Base-by-base conservation (phyloP, 2,888 invertebrate genomes). In the Machimus atricapillus region DNA sequence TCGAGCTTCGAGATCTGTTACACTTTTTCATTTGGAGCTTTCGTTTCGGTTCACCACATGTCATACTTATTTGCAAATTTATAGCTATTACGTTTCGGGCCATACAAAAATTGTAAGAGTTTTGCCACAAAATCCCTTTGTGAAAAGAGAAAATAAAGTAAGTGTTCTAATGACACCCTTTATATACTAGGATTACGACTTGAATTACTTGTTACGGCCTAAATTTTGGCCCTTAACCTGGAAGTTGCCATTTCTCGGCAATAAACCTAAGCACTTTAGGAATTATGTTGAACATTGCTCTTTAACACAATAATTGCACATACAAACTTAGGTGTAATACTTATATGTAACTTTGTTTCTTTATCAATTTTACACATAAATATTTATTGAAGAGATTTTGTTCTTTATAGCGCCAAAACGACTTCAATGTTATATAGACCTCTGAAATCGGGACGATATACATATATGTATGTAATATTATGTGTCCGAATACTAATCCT, bases 141-240 rank as follows among this genome's bases (percentile, higher is more conserved):
- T 66, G 37, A 37, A 37, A 34, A 31, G 66, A 19, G 43, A 86
- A 77, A 86, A 83, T 83, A 77, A 81, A 37, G 52, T 73, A 86
- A 87, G 87, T 86, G 81, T 46, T 78, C 87, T 88, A 88, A 88
- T 85, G 88, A 88, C 87, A 52, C 46, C 87, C 74, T 85, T 87
- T 87, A 87, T 88, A 76, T 87, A 87, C 88, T 74, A 19, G 85
- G 87, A 87, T 88, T 88, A 87, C 40, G 77, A 58, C 81, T 85
- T 88, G 87, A 88, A 66, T 88, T 88, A 88, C 85, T 87, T 83
- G 87, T 58, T 78, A 82, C 40, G 74, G 46, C 85, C 85, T 74
- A n/a, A 85, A 85, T 74, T 85, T 74, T 74, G 43, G 85, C 27
- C 74, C 74, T 85, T 85, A 85, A 85, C 85, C 85, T 85, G 73